These are phyloP conservation scores for Montipora sp. DNA, from an alignment of 64 coral and sea anemone genomes.

Conservation along the genomic window DNA sequence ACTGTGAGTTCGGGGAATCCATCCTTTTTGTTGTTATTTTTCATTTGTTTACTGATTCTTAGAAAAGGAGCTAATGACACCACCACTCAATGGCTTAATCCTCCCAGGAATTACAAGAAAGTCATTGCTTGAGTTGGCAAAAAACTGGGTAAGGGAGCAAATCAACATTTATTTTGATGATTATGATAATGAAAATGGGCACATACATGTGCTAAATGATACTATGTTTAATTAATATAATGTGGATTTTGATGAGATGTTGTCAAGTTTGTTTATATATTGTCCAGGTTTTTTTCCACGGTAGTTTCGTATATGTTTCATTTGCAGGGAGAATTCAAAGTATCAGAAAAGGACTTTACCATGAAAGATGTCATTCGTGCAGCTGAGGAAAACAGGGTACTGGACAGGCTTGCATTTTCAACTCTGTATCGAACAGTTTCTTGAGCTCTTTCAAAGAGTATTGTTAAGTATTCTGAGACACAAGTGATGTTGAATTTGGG, in stretches of 20 bases:
- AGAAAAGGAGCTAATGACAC: conserved; percentile 92
- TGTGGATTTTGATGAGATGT: too few relatives aligned
- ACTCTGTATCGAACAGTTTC: too few relatives aligned
- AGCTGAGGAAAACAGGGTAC: conserved; percentile 83
- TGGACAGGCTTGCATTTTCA: background rate
- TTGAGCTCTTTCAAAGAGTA: too few relatives aligned
- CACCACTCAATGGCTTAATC: conserved; percentile 94
- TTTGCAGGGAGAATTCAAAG: conserved; percentile 89
- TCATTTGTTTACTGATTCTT: background rate
- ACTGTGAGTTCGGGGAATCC: too few relatives aligned
- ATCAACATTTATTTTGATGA: too few relatives aligned
- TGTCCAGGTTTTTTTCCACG: too few relatives aligned
- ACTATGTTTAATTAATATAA: too few relatives aligned
- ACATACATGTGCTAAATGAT: too few relatives aligned
- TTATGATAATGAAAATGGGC: too few relatives aligned
- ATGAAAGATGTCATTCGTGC: conserved; percentile 80
- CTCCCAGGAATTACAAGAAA: conserved; percentile 89
- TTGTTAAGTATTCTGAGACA: too few relatives aligned
- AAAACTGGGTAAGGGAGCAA: conserved; percentile 76
- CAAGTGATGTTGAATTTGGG: too few relatives aligned
- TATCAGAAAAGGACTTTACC: conserved; percentile 81
- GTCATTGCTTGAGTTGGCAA: conserved; percentile 76
- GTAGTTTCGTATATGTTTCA: background rate
- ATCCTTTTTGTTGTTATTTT: background rate
- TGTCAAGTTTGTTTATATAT: too few relatives aligned